phyloP scores from a whole-genome alignment of 2,113 vertebrate genomes.

The Ptyas mucosa region DNA sequence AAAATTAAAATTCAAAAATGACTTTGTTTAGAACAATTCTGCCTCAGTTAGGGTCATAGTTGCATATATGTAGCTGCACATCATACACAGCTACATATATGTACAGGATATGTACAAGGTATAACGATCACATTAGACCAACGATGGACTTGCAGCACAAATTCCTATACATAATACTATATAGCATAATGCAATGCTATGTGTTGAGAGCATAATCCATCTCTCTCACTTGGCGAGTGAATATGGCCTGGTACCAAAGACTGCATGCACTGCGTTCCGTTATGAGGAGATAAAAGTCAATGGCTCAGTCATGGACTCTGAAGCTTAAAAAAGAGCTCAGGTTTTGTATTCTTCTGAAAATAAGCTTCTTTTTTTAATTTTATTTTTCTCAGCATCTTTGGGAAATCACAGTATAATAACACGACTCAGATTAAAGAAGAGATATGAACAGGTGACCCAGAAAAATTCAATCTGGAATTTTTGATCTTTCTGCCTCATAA shows the following conservation, averaged over 20 bases:
- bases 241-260: not conserved
- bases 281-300: not conserved
- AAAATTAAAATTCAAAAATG: not conserved
- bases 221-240: not conserved
- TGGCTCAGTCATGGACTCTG: not conserved
- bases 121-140: not conserved
- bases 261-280: not conserved
- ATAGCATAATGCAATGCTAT: not conserved
- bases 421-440: not conserved
- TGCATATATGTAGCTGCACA: too few relatives aligned
- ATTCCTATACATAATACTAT: not conserved
- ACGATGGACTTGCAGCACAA: not conserved
- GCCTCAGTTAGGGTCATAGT: constrained; percentile 28
- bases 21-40: constrained; percentile 26
- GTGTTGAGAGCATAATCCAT: not conserved
- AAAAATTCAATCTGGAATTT: not conserved
- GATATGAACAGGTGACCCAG: not conserved
- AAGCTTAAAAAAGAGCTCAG: constrained; percentile 9
- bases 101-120: not conserved
- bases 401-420: not conserved
- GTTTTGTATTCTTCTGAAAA: constrained; percentile 12
- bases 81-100: not conserved
- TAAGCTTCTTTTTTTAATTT: not conserved
- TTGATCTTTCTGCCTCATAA: not conserved
- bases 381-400: not conserved